Evolutionary conservation across 2,888 invertebrate genomes (phyloP).

Genomic region (Sminthurides aquaticus): DNA sequence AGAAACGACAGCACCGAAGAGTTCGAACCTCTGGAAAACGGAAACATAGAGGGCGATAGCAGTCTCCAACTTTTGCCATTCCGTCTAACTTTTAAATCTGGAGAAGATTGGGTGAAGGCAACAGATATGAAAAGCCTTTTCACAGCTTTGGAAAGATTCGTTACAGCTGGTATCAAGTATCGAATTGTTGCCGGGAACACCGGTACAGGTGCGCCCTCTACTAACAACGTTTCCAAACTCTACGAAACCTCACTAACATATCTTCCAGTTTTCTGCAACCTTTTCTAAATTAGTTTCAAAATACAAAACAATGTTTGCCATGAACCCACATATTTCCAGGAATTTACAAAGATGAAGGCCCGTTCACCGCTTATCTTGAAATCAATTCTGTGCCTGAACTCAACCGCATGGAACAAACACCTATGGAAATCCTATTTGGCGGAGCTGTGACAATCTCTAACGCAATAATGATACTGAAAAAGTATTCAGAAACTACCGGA

Average conservation of each 20-base stretch:
- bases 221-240: too few relatives aligned
- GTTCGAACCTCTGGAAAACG: too few relatives aligned
- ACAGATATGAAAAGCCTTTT: constrained; percentile 26
- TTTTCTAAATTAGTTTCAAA: too few relatives aligned
- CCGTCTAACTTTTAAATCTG: constrained; percentile 8
- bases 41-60: too few relatives aligned
- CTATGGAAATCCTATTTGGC: constrained; percentile 52
- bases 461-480: constrained; percentile 49
- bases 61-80: background rate
- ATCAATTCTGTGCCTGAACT: constrained; percentile 56
- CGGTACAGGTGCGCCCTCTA: constrained; percentile 58
- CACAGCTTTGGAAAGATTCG: constrained; percentile 15
- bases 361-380: constrained; percentile 58
- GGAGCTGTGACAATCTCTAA: constrained; percentile 55
- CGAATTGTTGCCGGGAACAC: constrained; percentile 67
- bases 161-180: constrained; percentile 46
- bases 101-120: constrained; percentile 36
- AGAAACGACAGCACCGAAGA: too few relatives aligned
- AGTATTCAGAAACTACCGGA: constrained; percentile 45
- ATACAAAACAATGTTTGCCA: too few relatives aligned
- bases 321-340: too few relatives aligned
- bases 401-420: constrained; percentile 45
- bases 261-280: too few relatives aligned
- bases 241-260: too few relatives aligned
- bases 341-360: constrained; percentile 49